Evolutionary conservation across 2,797 vertebrate genomes (phyloP), one percentile per base, ranked within the genome.

Genomic region (Tamandua tetradactyla): DNA sequence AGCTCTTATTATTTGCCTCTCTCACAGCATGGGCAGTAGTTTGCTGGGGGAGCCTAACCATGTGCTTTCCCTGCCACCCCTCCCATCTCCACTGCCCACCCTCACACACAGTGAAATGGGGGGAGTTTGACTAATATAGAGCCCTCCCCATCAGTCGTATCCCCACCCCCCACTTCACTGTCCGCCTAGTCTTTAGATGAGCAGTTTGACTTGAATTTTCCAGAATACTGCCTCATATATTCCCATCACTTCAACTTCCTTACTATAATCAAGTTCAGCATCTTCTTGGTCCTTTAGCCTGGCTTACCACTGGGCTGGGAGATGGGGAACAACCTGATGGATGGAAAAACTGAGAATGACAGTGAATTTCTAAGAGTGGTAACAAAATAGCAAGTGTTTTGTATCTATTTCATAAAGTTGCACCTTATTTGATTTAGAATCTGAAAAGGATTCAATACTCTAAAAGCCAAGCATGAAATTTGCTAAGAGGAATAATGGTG

Each of bases 351-450:
- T 1, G 6, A 13, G 17, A 30, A 7, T 3, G 83, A 35, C 8
- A 5, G n/a, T 32, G 35, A 13, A 35, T 47, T 32, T 79, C 59
- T 35, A 12, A n/a, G 37, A 20, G 5, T 37, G 6, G 32, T 27
- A 44, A 2, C 23, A 6, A 30, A 42, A 64, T 71, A 6, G 0
- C 17, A 62, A 42, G 12, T 0, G 23, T 13, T 69, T 11, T 57
- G 27, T 89, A 23, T 76, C 37, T 35, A 27, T 25, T 14, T 64
- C 75, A 72, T 12, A 23, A 49, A 37, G 61, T 2, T 4, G 18
- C 35, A 79, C 47, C 68, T 91, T 62, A 47, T 15, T 52, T 55
- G 40, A 93, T 32, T 62, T 69, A 62, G 75, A 76, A 86, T 78
- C 61, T 81, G 55, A 84, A 87, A 75, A 76, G 30, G 17, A 55